Evolutionary conservation across 2,113 vertebrate species (phyloP), one percentile per base, ranked within the genome.

Genomic region (Saguinus midas): DNA sequence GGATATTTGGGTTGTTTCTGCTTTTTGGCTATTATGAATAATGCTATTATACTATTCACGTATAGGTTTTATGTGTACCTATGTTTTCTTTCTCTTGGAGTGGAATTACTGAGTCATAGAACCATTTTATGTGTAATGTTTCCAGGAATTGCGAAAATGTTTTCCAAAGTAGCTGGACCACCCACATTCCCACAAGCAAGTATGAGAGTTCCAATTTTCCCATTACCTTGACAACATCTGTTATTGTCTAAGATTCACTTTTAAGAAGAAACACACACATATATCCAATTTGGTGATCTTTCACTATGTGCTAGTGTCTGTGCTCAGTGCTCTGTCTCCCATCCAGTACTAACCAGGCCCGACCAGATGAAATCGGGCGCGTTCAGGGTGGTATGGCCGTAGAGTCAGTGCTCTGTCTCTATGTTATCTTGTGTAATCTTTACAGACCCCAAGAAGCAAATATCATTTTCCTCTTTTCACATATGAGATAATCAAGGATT

Each of bases 381-480:
- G 43, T 43, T 6, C 43, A 43, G 43, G 43, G 43, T 43, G 43
- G 43, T 43, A 43, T 43, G 43, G 43, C 43, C 43, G 43, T 43
- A 43, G 43, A 43, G 43, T 75, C 37, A 6, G 21, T 57, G 23
- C 12, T 61, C 35, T 68, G 35, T 37, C 4, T n/a, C 12, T 27
- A 21, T 61, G 13, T 88, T 90, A 91, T 14, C 68, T 91, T 87
- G 55, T 75, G 76, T 72, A 70, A 76, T 52, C 85, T 95, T 93
- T 66, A 84, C 23, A 85, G 45, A 78, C 6, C 37, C 58, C 43
- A 18, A 95, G 50, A 90, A 76, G 64, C 16, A 96, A 79, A 84
- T 43, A 27, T 29, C 7, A 11, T 72, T 61, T 87, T 64, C 57
- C 40, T 73, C 82, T 50, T 80, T 87, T 87, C 7, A 1, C 37